These are phyloP conservation scores for Pristionchus arcanus DNA, from an alignment of 2,888 invertebrate genomes.

Conservation along the genomic window DNA sequence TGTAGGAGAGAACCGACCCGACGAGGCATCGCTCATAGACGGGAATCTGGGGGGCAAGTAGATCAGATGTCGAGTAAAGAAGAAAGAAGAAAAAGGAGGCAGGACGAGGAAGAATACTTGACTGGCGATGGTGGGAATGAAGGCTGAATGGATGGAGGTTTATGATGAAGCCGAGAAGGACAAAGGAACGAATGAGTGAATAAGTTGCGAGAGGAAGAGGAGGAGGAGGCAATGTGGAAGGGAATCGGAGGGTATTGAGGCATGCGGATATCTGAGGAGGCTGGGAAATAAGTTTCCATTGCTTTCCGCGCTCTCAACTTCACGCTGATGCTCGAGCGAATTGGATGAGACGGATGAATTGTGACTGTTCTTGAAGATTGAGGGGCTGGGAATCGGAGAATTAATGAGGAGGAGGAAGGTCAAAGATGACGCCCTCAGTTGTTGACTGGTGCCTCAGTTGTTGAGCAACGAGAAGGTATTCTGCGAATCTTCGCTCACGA, in stretches of 20 bases:
- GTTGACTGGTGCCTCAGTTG: neutral
- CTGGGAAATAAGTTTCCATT: neutral
- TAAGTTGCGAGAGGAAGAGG: neutral
- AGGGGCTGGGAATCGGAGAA: neutral
- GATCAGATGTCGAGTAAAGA: conserved; percentile 5
- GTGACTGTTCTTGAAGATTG: neutral
- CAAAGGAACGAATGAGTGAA: neutral
- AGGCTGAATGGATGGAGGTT: neutral
- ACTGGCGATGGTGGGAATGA: conserved; percentile 28
- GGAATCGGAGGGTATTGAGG: conserved; percentile 18
- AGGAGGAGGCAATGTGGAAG: neutral
- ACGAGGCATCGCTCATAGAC: neutral
- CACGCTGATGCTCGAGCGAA: neutral
- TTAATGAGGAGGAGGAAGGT: neutral
- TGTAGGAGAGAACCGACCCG: neutral
- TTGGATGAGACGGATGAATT: neutral
- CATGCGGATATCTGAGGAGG: conserved; percentile 31
- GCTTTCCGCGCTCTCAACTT: neutral
- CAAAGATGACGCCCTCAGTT: neutral
- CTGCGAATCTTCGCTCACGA: neutral
- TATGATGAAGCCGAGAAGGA: conserved; percentile 10
- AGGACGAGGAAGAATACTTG: neutral
- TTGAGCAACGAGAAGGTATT: neutral
- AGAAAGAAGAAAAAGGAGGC: neutral
- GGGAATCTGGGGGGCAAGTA: neutral